Base-by-base conservation (phyloP, 2,113 vertebrate species). In the Microcebus griseorufus region DNA sequence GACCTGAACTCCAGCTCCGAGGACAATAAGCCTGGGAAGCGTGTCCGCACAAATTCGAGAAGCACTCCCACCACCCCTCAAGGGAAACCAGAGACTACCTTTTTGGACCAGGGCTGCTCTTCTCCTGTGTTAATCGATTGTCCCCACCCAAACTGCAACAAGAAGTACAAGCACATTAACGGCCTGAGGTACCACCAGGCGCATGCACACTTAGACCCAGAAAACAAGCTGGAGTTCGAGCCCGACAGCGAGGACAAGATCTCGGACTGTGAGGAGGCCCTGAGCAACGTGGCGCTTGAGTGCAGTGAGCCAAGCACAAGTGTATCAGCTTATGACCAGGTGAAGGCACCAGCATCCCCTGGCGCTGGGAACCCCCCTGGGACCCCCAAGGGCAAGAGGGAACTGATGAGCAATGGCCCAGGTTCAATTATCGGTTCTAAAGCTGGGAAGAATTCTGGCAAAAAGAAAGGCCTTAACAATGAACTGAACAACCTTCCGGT, bases 121-220 rank as follows among this genome's bases (percentile, higher is more conserved):
- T 99, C 99, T 20, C 99, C 99, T 1, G 99, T 99, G 80, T 98
- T 99, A 87, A 99, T 99, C 45, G 99, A 99, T 97, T 99, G 99
- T 94, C 99, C 99, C 65, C 99, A 99, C 95, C 99, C 99, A 60
- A 99, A 99, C 98, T 99, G 99, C 99, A 99, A 99, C 99, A 99
- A 99, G 98, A 99, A 99, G 96, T 99, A 99, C 98, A 99, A 99
- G 99, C 99, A 99, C 99, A 99, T 99, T 98, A 99, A 99, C 2
- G 99, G 99, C 84, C 98, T 99, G 84, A 98, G 99, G 73, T 99
- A 99, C 98, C 99, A 99, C 98, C 99, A 99, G 98, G 99, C 99
- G 18, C 99, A 99, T 1, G 99, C 99, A 94, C 99, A 99, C 98
- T 98, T 99, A 96, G 99, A 99, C 92, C 99, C 98, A 1, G 99